Conservation (phyloP, 2,888 invertebrate species). For the Argyra leucocephala region DNA sequence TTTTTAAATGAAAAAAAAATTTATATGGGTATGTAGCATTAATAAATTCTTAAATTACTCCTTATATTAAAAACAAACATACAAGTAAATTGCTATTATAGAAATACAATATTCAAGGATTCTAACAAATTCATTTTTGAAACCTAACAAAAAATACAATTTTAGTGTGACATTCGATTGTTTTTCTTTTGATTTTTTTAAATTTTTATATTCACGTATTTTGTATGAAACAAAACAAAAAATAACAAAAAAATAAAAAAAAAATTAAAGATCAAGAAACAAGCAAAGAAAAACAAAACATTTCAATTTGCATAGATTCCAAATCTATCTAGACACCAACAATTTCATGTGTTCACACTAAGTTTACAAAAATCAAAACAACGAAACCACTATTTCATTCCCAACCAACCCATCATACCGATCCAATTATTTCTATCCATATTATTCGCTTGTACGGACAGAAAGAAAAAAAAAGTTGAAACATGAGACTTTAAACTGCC, state of each 20-base stretch:
- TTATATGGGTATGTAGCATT: too few relatives aligned
- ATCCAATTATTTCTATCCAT: too few relatives aligned
- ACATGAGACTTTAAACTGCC: too few relatives aligned
- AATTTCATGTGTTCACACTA: background rate
- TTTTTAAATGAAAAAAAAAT: too few relatives aligned
- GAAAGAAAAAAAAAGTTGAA: too few relatives aligned
- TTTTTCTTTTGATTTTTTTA: background rate
- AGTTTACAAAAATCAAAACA: too few relatives aligned
- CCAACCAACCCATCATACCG: background rate
- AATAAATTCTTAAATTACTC: too few relatives aligned
- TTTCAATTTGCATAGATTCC: constrained; percentile 1
- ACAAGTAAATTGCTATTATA: too few relatives aligned
- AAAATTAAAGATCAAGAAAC: background rate
- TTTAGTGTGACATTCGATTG: background rate
- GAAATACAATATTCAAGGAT: background rate
- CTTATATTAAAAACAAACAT: too few relatives aligned
- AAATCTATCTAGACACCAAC: background rate
- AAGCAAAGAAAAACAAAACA: background rate
- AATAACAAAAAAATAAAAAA: background rate
- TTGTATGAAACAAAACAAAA: too few relatives aligned
- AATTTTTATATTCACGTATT: background rate
- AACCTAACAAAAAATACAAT: background rate
- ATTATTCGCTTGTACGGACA: too few relatives aligned
- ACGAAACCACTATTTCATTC: background rate
- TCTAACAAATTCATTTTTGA: background rate